Base-by-base conservation (phyloP, 2,113 vertebrate species). In the Plotosus lineatus region DNA sequence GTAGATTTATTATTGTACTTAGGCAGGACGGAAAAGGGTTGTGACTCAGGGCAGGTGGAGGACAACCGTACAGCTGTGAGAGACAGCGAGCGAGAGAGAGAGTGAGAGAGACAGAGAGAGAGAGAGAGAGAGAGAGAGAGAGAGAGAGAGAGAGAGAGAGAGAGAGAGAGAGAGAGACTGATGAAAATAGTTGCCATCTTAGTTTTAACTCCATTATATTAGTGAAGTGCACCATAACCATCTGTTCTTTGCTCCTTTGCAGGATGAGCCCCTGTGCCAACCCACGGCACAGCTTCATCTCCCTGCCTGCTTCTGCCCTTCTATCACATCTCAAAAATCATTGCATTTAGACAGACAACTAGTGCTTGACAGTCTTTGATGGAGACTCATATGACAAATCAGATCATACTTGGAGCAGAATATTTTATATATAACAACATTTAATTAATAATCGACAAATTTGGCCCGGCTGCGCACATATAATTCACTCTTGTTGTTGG, bases 1-100 rank as follows among this genome's bases (percentile, higher is more conserved):
- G 90, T 90, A 86, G 92, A 93, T 94, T 94, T 94, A 93, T 93
- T 87, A 90, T 88, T 89, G 91, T 90, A 90, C 91, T 93, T 92
- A 90, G 89, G 90, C 87, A 89, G 92, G 90, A 92, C 87, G 86
- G 89, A 88, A n/a, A n/a, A 86, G 90, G 90, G 81, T 84, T 71
- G 74, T 80, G 87, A 84, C 86, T 88, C 68, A 31, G 63, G 71
- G 81, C 61, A 76, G 76, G 78, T 69, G 66, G 73, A 83, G 82
- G 80, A 83, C 82, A 86, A 68, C 55, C 44, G 82, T 88, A 87
- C 83, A 87, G 85, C 88, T 89, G 88, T 88, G 82, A 75, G 85
- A 85, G 88, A 88, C 85, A 66, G 60, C 58, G 38, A 60, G 63
- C 56, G 73, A 0, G 50, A 69, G 61, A 44, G 51, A 72, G 68